Percentiles rank a stretch among this genome's conserved stretches.
Evolutionary conservation across 2,888 invertebrate genomes (phyloP).

Genomic region (Lochmaea capreae): DNA sequence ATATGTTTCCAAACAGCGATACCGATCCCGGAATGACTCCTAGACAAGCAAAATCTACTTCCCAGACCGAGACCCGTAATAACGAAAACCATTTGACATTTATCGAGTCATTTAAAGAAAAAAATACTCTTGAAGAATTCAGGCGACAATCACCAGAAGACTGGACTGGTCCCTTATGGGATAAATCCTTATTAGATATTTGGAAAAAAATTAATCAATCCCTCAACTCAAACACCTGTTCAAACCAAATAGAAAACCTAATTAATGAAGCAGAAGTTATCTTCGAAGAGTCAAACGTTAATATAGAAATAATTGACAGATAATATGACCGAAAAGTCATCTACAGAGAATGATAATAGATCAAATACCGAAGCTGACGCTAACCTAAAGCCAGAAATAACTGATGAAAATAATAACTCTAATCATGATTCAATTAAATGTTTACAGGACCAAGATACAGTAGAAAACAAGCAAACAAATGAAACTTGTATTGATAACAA

Average conservation of each 20-base stretch:
- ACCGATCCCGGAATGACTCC: no score
- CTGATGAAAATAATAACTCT: neutral
- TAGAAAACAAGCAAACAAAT: neutral
- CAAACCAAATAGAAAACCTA: constrained; percentile 7
- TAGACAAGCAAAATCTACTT: no score
- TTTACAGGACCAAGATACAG: no score
- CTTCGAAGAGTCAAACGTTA: constrained; percentile 13
- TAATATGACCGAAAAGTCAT: constrained; percentile 3
- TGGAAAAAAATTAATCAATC: constrained; percentile 14
- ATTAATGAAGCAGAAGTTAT: constrained; percentile 16
- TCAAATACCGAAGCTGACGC: constrained; percentile 7
- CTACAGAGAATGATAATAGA: constrained; percentile 13
- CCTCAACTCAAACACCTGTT: neutral
- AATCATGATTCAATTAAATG: constrained; percentile 9
- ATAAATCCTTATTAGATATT: constrained; percentile 13
- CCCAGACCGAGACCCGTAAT: neutral
- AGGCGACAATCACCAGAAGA: constrained; percentile 6
- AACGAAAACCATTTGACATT: neutral
- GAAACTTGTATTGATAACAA: neutral
- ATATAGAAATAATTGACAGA: constrained; percentile 16
- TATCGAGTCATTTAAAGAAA: constrained; percentile 6
- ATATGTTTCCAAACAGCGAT: constrained; percentile 11
- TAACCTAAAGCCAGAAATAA: constrained; percentile 13
- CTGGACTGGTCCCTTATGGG: constrained; percentile 2
- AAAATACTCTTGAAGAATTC: neutral